phyloP scores from a whole-genome alignment of 1,140 invertebrate genomes.

The Microvelia longipes region DNA sequence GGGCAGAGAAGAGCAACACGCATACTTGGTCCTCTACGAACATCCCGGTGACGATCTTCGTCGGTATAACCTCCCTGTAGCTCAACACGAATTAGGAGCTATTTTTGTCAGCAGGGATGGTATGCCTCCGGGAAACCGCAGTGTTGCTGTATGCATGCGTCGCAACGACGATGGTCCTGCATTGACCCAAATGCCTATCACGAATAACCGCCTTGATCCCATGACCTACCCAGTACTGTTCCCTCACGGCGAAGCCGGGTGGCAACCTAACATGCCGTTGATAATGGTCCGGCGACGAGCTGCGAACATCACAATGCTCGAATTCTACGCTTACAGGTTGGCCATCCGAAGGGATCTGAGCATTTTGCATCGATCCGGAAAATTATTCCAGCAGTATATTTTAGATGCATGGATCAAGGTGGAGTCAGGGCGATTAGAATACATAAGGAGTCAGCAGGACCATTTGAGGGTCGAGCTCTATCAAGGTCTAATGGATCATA shows the following conservation, averaged over 20 bases:
- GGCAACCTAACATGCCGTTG: background rate
- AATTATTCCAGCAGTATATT: background rate
- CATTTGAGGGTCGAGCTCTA: background rate
- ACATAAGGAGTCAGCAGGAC: background rate
- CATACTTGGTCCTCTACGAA: background rate
- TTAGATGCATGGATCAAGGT: background rate
- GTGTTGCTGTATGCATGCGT: background rate
- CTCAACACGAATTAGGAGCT: background rate
- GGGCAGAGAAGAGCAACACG: background rate
- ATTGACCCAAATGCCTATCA: background rate
- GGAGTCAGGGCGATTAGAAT: background rate
- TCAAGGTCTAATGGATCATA: background rate
- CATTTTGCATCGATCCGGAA: background rate
- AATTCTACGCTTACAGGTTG: background rate
- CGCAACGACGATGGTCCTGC: background rate
- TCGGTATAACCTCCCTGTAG: background rate
- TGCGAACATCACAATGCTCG: background rate
- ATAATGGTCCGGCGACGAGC: background rate
- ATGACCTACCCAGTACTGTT: background rate
- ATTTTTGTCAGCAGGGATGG: background rate
- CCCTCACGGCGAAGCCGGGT: background rate
- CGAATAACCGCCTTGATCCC: background rate
- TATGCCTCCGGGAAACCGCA: background rate
- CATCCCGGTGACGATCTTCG: background rate
- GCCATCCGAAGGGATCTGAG: background rate